Base-by-base conservation (phyloP, 2,113 vertebrate genomes). In the Opisthocomus hoazin region DNA sequence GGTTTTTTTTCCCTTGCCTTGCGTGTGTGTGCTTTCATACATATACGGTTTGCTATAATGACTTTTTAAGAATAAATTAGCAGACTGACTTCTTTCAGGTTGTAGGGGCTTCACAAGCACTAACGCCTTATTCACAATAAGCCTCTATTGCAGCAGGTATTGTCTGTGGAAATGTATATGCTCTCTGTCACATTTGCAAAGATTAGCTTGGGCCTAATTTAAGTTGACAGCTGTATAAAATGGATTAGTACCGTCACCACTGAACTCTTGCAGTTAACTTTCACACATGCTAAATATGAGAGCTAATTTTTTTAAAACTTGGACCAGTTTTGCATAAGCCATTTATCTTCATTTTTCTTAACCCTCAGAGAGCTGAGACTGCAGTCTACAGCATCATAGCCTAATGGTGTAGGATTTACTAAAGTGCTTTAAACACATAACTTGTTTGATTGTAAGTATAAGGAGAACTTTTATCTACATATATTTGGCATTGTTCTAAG, bases 151-250 rank as follows among this genome's bases (percentile, higher is more conserved):
- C n/a, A n/a, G n/a, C n/a, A n/a, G n/a, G n/a, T n/a, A n/a, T 12
- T 88, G 57, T 78, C 92, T 84, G 27, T 90, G 87, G 64, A 94
- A 91, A 60, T 66, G 63, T 86, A 56, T 84, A 57, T 51, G 4
- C 57, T 76, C 70, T 74, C 80, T 89, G 90, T 91, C 92, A 85
- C 60, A 37, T 89, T 95, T 74, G 61, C 23, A 41, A 76, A 76
- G 73, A 93, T 94, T 92, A 90, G 80, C 50, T 81, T 85, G 56
- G 84, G 89, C 89, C 75, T 96, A 90, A 97, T 97, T 95, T 78
- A 94, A 94, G 60, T 81, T 94, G 96, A 86, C 96, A 96, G 71
- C 87, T 96, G 84, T 91, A 87, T 94, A 90, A 97, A 97, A 96
- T 68, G n/a, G 84, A 97, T 97, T 97, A 93, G 37, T 91, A 63